Conservation (phyloP, 64 coral and sea anemone genomes). For the Acropora yongei region DNA sequence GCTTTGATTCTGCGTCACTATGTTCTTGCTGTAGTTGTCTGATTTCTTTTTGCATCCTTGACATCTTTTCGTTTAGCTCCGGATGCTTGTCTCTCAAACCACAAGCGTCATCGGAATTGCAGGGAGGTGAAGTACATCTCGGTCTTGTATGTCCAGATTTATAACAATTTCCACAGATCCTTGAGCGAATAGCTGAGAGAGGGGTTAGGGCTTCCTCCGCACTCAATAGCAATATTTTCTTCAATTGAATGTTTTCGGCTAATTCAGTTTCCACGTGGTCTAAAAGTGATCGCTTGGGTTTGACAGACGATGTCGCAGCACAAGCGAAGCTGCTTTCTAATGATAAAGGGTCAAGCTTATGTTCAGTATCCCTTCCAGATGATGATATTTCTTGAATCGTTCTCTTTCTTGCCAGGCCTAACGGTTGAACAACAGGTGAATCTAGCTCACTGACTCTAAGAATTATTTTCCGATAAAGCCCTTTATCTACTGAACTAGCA, state of each 20-base stretch:
- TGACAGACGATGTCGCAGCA: not conserved
- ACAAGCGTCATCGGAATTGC: not conserved
- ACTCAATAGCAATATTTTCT: conserved; percentile 3
- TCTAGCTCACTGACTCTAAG: conserved; percentile 35
- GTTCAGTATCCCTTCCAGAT: conserved; percentile 2
- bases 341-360: conserved; percentile 29
- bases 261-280: too few relatives aligned
- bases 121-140: conserved; percentile 28
- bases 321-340: conserved; percentile 7
- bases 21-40: conserved; percentile 50
- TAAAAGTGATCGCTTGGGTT: not conserved
- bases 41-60: conserved; percentile 56
- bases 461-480: conserved; percentile 34
- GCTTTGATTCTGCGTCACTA: conserved; percentile 55
- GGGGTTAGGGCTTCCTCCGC: not conserved
- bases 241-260: conserved; percentile 23
- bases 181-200: conserved; percentile 2
- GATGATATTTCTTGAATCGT: conserved; percentile 10
- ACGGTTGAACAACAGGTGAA: conserved; percentile 42
- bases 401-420: conserved; percentile 45
- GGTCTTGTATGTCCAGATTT: conserved; percentile 41
- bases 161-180: conserved; percentile 55
- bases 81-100: conserved; percentile 64
- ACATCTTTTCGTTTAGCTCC: conserved; percentile 60
- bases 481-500: conserved; percentile 19